phyloP scores from a whole-genome alignment of 2,113 vertebrate genomes.

The Synodontis membranacea region DNA sequence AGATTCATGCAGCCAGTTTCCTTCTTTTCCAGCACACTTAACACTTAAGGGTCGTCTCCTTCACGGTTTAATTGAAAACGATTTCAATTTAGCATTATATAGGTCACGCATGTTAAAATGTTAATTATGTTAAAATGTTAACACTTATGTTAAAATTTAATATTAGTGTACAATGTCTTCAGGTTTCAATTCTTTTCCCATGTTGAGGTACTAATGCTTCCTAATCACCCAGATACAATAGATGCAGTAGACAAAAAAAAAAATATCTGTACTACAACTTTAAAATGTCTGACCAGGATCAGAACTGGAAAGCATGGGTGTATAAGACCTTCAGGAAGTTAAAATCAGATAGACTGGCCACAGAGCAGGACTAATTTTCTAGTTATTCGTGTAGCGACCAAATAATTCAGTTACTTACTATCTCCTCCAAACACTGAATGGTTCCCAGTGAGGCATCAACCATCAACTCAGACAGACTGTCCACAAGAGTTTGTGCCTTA shows the following conservation, averaged over 20 bases:
- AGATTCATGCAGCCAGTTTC: not conserved
- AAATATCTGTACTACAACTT: not conserved
- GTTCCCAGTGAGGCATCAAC: conserved; percentile 84
- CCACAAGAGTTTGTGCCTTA: conserved; percentile 83
- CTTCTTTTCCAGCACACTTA: not conserved
- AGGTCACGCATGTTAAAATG: not conserved
- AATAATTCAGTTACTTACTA: conserved; percentile 78
- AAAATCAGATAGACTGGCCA: not conserved
- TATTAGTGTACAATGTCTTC: not conserved
- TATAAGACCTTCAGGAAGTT: not conserved
- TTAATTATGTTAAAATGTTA: not conserved
- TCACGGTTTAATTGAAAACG: not conserved
- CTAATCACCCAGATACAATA: not conserved
- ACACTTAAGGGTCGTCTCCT: not conserved
- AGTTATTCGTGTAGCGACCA: not conserved
- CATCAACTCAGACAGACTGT: conserved; percentile 85
- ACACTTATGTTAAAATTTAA: no score
- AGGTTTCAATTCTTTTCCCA: not conserved
- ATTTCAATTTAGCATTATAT: not conserved
- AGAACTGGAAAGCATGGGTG: not conserved
- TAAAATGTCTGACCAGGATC: not conserved
- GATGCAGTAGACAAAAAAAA: no score
- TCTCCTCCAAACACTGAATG: conserved; percentile 91
- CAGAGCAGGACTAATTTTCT: not conserved
- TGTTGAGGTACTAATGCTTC: not conserved